These are phyloP conservation scores for Latheticus oryzae DNA, from an alignment of 2,888 invertebrate genomes.

Conservation along the genomic window DNA sequence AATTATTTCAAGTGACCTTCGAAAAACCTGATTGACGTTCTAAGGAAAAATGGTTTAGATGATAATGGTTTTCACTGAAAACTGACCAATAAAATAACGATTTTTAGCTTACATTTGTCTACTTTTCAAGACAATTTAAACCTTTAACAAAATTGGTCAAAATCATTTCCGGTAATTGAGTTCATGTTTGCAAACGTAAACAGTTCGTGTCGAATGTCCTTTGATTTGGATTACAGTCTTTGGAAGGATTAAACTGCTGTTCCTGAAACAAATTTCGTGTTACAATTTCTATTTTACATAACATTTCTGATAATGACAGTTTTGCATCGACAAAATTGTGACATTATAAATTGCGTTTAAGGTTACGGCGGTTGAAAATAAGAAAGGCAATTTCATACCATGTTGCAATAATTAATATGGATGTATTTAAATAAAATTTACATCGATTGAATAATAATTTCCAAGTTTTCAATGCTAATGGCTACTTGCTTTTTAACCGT, in stretches of 20 bases:
- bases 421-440: slow-evolving; percentile 29
- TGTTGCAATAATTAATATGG: slow-evolving; percentile 22
- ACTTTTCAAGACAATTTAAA: no score
- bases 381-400: slow-evolving; percentile 11
- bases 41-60: slow-evolving; percentile 22
- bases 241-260: no score
- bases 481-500: not conserved
- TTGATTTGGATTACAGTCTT: slow-evolving; percentile 13
- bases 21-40: slow-evolving; percentile 15
- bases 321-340: no score
- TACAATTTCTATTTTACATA: not conserved
- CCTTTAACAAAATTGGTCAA: no score
- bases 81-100: no score
- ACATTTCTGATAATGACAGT: no score
- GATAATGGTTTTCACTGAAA: no score
- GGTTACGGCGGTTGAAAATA: slow-evolving; percentile 11
- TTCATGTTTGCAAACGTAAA: slow-evolving; percentile 15
- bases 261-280: no score
- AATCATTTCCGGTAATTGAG: slow-evolving; percentile 8
- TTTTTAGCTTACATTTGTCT: slow-evolving; percentile 1
- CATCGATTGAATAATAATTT: slow-evolving; percentile 34
- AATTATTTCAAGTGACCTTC: slow-evolving; percentile 27
- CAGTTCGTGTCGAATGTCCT: slow-evolving; percentile 13
- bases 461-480: slow-evolving; percentile 31
- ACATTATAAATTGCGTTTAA: no score